Base-by-base conservation (phyloP, 1,140 invertebrate genomes). In the Tetragonula clypearis region DNA sequence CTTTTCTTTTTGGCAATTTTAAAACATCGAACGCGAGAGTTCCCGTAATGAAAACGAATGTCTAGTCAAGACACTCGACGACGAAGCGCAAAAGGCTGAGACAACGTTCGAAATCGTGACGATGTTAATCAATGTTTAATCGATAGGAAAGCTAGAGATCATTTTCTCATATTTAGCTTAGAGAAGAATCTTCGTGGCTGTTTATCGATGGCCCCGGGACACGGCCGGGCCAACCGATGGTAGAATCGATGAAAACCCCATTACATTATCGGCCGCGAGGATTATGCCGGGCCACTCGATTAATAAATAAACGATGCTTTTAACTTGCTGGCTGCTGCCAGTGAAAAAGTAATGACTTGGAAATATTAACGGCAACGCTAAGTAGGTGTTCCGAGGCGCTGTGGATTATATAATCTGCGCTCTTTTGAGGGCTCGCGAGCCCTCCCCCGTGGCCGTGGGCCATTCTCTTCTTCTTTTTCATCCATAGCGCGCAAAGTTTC, bases 351-450 rank as follows among this genome's bases (percentile, higher is more conserved):
- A 84, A 84, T 55, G 76, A 49, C 35, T n/a, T 55, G 26, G 65
- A 71, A 79, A 84, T 84, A 84, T 84, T 84, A 79, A 79, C 82
- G 66, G 66, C 23, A 6, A 56, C 69, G 21, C 17, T 78, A 79
- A 72, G 77, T 79, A 73, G 23, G 23, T 62, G 12, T 26, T 55
- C 49, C 49, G 19, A n/a, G 60, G 41, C 56, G 23, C 49, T 17
- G 26, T 5, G 76, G 41, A 41, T 49, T 35, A 30, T 55, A 55
- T 49, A 65, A 65, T 79, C 68, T 72, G 41, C 41, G n/a, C 26
- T 56, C 58, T 53, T 79, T 71, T 30, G 66, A 84, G 30, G 62
- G n/a, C 74, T 49, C 30, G 9, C 23, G 19, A 65, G 35, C 41
- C 74, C 41, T 30, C 30, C 30, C 30, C 30, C 30, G 5, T 19